Evolutionary conservation across 2,888 invertebrate genomes (phyloP).

Genomic region (Athalia rosae): DNA sequence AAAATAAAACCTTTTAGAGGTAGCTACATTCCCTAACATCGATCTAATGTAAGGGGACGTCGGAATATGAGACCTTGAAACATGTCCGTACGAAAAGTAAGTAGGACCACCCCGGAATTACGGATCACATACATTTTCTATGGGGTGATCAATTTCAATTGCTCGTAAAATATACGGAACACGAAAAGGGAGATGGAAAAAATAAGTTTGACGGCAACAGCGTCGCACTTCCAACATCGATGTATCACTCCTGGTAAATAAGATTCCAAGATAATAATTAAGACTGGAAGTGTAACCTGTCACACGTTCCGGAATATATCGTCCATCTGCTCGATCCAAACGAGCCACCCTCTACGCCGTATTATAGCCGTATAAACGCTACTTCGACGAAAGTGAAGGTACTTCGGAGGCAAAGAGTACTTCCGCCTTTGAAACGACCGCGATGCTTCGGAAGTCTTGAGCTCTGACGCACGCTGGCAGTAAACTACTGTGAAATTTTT

Average conservation of each 20-base stretch:
- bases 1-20: conserved; percentile 33
- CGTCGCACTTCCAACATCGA: neutral
- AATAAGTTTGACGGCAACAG: neutral
- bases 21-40: conserved; percentile 22
- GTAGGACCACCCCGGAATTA: conserved; percentile 31
- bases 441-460: conserved; percentile 16
- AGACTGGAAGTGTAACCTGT: neutral
- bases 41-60: conserved; percentile 7
- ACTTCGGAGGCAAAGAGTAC: conserved; percentile 37
- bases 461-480: conserved; percentile 23
- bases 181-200: neutral
- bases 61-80: conserved; percentile 16
- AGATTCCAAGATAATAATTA: no score
- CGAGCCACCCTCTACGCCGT: conserved; percentile 6
- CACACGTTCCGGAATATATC: neutral
- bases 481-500: conserved; percentile 40
- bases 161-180: neutral
- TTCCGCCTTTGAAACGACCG: conserved; percentile 25
- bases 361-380: conserved; percentile 16
- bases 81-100: conserved; percentile 19
- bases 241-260: neutral
- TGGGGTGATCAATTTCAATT: conserved; percentile 13
- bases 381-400: conserved; percentile 33
- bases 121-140: neutral
- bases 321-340: neutral